These are phyloP conservation scores for Ahaetulla prasina DNA, from an alignment of 2,113 vertebrate species.

Conservation along the genomic window DNA sequence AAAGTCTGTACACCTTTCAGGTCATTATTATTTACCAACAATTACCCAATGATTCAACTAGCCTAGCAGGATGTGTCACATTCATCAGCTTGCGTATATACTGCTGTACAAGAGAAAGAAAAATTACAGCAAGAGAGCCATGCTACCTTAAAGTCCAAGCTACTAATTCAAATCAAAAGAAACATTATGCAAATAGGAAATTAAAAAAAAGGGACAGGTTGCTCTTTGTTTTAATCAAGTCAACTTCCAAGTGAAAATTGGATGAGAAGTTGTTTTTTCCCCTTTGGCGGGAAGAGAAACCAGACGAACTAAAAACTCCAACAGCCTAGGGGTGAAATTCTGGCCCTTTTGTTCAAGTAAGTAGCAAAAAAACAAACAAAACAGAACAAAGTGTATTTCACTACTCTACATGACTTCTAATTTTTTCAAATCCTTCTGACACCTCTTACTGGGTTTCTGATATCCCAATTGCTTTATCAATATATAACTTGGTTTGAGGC, in stretches of 20 bases:
- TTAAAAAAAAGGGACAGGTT: constrained; percentile 59
- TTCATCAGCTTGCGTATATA: constrained; percentile 81
- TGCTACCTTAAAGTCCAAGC: constrained; percentile 99
- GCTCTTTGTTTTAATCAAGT: constrained; percentile 69
- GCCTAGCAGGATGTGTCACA: constrained; percentile 90
- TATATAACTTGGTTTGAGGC: background rate
- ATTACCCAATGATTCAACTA: constrained; percentile 83
- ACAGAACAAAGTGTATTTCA: background rate
- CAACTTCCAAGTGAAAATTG: background rate
- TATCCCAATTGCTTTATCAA: background rate
- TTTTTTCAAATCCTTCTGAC: background rate
- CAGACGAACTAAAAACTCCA: background rate
- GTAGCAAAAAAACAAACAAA: background rate
- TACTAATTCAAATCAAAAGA: constrained; percentile 80
- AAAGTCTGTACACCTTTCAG: constrained; percentile 87
- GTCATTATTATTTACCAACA: constrained; percentile 78
- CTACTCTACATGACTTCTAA: background rate
- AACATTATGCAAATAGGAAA: constrained; percentile 62
- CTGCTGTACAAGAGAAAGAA: constrained; percentile 82
- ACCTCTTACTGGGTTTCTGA: background rate
- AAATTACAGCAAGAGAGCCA: constrained; percentile 87
- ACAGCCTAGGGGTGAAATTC: background rate
- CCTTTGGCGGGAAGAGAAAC: background rate
- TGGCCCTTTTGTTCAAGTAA: background rate
- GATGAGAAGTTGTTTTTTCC: constrained; percentile 4